phyloP scores from a whole-genome alignment of 64 coral and sea anemone species.

The Platygyra sinensis region DNA sequence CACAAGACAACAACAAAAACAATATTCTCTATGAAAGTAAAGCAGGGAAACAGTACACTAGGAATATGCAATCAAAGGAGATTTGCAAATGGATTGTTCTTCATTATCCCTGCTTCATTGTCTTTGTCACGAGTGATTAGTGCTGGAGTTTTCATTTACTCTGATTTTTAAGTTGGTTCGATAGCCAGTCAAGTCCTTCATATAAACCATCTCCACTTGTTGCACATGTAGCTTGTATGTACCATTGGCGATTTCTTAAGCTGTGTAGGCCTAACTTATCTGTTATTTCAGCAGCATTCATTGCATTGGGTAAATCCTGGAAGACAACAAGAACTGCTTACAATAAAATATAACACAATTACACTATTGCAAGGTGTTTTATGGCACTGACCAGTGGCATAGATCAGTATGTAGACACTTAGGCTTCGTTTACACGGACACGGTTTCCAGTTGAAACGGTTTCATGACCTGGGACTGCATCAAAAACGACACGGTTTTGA shows the following conservation, averaged over 20 bases:
- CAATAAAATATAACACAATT: background rate
- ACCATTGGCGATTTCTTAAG: constrained; percentile 37
- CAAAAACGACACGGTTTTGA: too few species aligned
- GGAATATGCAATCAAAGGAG: background rate
- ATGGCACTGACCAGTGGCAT: too few species aligned
- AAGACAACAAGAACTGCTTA: background rate
- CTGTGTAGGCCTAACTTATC: constrained; percentile 47
- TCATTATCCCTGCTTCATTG: background rate
- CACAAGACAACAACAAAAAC: background rate
- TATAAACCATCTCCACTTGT: constrained; percentile 78
- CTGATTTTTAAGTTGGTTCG: constrained; percentile 17
- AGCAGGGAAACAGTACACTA: constrained; percentile 11
- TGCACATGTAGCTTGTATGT: constrained; percentile 68
- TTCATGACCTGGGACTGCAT: too few species aligned
- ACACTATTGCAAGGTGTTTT: too few species aligned
- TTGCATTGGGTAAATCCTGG: constrained; percentile 73
- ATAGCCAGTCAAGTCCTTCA: constrained; percentile 72
- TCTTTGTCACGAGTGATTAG: background rate
- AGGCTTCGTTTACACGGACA: too few species aligned
- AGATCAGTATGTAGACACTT: too few species aligned
- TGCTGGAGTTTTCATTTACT: background rate
- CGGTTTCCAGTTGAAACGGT: too few species aligned
- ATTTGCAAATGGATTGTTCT: background rate
- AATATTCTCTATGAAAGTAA: constrained; percentile 2
- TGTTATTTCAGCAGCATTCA: constrained; percentile 70